Evolutionary conservation across 2,797 vertebrate species (phyloP), one percentile per base, ranked within the genome.

Genomic region (Thunnus albacares): DNA sequence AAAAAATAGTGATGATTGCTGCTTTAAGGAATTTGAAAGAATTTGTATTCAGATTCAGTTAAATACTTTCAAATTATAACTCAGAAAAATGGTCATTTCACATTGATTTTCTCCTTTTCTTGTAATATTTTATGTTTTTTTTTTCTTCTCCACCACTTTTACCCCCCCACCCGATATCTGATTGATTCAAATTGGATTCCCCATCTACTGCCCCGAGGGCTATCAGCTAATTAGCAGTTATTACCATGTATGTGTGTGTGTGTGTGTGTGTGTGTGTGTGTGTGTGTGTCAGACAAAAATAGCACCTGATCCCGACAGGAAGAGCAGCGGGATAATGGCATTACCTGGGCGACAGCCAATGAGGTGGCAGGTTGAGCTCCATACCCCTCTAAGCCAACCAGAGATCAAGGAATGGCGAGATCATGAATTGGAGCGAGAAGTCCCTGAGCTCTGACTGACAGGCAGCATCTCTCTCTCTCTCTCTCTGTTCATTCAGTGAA

Each of bases 241-340:
- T 75, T 77, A 53, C 60, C 5, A 24, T 51, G 9, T 26, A 63
- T 64, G 17, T 51, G 43, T 43, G 56, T 71, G 68, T 61, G 64
- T 24, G 63, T 26, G 71, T 64, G 17, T 51, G 43, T 43, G 56
- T 71, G 73, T 26, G 80, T 47, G 68, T 61, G 64, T 24, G 63
- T 49, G 69, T 38, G 80, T 41, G 61, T 24, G 67, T 10, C 5
- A 0, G 63, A 84, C 87, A 88, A 57, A 90, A 94, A 92, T 94
- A 91, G 90, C 75, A 79, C 75, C 83, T 92, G 89, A 92, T 92
- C 89, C 86, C 52, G 57, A 90, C 89, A 90, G 90, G 88, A 92
- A 93, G 85, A 61, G 2, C 86, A 77, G 82, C 26, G 1, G 80
- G 82, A 79, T 93, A 92, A 94, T 87, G 81, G 79, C 80, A 85